These are phyloP conservation scores for Colistium nudipinnis DNA, from an alignment of 2,113 vertebrate genomes.

Conservation along the genomic window DNA sequence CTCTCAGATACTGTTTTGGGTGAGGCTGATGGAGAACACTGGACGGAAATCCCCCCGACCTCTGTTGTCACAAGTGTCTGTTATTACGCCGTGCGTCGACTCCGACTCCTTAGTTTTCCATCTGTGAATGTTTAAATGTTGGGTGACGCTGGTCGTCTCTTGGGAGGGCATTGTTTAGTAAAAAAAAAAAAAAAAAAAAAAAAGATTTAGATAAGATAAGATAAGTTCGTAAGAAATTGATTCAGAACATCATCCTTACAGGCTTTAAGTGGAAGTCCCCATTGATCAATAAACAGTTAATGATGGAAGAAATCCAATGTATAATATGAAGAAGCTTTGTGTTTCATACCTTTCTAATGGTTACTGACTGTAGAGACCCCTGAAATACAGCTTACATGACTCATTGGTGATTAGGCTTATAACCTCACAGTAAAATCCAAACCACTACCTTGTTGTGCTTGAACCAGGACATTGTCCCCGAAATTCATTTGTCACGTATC, in stretches of 20 bases:
- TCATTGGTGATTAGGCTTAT: too few relatives aligned
- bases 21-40: slow-evolving; percentile 37
- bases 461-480: too few relatives aligned
- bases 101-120: not conserved
- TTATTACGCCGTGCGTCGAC: slow-evolving; percentile 10
- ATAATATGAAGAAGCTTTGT: not conserved
- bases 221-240: too few relatives aligned
- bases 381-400: too few relatives aligned
- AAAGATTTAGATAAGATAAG: too few relatives aligned
- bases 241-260: not conserved
- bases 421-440: too few relatives aligned
- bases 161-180: too few relatives aligned
- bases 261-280: not conserved
- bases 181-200: too few relatives aligned
- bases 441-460: too few relatives aligned
- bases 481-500: too few relatives aligned
- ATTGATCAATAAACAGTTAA: not conserved
- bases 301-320: not conserved
- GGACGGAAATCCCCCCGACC: slow-evolving; percentile 56
- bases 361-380: too few relatives aligned
- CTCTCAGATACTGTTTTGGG: slow-evolving; percentile 19
- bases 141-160: not conserved
- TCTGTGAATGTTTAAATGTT: slow-evolving; percentile 1
- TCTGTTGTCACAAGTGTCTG: slow-evolving; percentile 37
- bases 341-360: too few relatives aligned